phyloP scores from a whole-genome alignment of 1,140 invertebrate species.

The Aethina tumida region DNA sequence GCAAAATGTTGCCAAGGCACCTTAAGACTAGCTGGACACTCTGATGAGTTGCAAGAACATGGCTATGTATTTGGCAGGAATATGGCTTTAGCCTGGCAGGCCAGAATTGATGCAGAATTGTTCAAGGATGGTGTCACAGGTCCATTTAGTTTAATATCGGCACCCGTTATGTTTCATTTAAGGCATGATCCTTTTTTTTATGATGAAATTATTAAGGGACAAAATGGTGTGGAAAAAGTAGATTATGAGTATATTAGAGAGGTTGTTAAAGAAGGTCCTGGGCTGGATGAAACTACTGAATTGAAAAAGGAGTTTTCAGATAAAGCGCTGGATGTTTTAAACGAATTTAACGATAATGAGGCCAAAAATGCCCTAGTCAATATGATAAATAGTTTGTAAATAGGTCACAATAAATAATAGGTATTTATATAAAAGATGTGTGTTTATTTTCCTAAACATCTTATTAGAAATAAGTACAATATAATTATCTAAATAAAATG shows the following conservation, averaged over 20 bases:
- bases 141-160: constrained; percentile 62
- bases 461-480: constrained; percentile 5
- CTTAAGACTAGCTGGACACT: constrained; percentile 71
- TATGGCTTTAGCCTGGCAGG: constrained; percentile 81
- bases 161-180: constrained; percentile 74
- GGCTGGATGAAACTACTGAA: constrained; percentile 58
- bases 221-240: constrained; percentile 56
- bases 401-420: background rate
- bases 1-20: constrained; percentile 77
- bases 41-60: constrained; percentile 53
- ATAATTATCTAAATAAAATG: background rate
- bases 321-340: constrained; percentile 59
- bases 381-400: constrained; percentile 48
- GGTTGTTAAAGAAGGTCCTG: constrained; percentile 44
- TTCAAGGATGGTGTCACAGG: constrained; percentile 15
- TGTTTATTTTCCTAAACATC: too few species aligned
- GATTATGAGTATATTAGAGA: constrained; percentile 52
- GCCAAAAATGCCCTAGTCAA: constrained; percentile 62
- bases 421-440: background rate
- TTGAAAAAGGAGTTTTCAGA: constrained; percentile 67
- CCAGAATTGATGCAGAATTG: constrained; percentile 42
- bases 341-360: constrained; percentile 60
- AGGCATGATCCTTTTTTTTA: constrained; percentile 62
- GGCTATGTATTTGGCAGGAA: constrained; percentile 86
- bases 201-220: constrained; percentile 57